Conservation (phyloP, 1,140 invertebrate genomes). For the Drosophila triauraria region DNA sequence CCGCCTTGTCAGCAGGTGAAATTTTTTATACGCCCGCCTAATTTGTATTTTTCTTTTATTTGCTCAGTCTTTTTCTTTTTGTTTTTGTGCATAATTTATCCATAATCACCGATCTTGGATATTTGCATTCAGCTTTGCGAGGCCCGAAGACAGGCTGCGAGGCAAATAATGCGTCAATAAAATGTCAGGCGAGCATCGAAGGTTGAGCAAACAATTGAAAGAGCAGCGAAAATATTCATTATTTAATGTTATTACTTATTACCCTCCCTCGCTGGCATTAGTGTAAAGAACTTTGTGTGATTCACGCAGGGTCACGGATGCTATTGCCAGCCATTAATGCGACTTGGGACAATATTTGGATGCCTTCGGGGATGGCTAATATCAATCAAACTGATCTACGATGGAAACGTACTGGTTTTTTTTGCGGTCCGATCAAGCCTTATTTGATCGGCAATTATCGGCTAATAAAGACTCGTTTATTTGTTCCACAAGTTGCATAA, state of each 20-base stretch:
- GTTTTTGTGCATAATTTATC: conserved; percentile 64
- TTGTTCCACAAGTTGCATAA: conserved; percentile 62
- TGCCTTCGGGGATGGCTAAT: conserved; percentile 29
- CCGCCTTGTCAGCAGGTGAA: conserved; percentile 68
- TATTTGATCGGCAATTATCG: conserved; percentile 48
- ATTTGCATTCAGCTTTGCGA: conserved; percentile 71
- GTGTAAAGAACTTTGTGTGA: conserved; percentile 35
- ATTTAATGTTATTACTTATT: conserved; percentile 73
- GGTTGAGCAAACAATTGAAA: conserved; percentile 63
- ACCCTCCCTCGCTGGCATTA: conserved; percentile 30
- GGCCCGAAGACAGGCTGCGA: conserved; percentile 6
- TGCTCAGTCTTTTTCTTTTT: conserved; percentile 19
- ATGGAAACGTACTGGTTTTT: conserved; percentile 14
- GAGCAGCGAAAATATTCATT: conserved; percentile 40
- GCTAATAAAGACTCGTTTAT: conserved; percentile 34
- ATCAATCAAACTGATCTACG: conserved; percentile 23
- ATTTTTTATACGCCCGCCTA: conserved; percentile 67
- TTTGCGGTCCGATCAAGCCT: conserved; percentile 10
- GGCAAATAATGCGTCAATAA: conserved; percentile 62
- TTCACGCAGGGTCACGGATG: conserved; percentile 28
- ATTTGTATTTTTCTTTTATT: conserved; percentile 50
- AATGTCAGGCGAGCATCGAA: conserved; percentile 66
- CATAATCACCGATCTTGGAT: conserved; percentile 50
- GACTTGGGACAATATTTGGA: conserved; percentile 24
- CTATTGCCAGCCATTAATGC: not conserved